Evolutionary conservation across 2,888 invertebrate genomes (phyloP), one percentile per base, ranked within the genome.

Genomic region (Nemoura dubitans): DNA sequence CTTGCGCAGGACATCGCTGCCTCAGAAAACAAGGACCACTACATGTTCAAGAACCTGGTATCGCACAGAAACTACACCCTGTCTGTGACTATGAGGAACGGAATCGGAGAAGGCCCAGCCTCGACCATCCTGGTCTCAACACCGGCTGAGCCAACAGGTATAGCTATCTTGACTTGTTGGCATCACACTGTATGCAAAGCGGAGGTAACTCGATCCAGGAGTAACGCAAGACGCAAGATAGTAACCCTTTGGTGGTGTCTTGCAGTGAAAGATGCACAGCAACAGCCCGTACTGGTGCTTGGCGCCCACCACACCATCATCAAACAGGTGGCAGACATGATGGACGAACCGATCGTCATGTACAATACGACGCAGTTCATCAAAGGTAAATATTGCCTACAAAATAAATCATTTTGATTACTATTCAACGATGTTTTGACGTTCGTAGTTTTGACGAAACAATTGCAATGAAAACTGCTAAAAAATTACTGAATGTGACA

Each of bases 11-110:
- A 96, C 90, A 95, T 96, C 91, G 94, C 95, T 88, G 95, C 95
- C 2, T 93, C 94, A 26, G 94, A 95, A 90, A 95, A 95, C 89
- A 94, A 93, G 0, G 91, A 94, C 87, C 95, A 95, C 91, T 96
- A 96, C 91, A 95, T 96, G 94, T 95, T 96, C 89, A 95, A 95
- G 92, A 95, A 96, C 90, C 92, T 97, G 88, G 92, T 93, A 85
- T 94, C 97, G 0, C 93, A 94, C 29, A 94, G 94, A 28, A 95
- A 95, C 89, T 98, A 97, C 90, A 94, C 94, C 6, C 93, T 97
- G n/a, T 94, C 95, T 21, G 93, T 97, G 28, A 94, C 95, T 0
- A 97, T 97, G 95, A 93, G 95, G 88, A 97, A 97, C 90, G 94
- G 94, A 0, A 94, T 95, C 42, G 97, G 97, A 0, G 95, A 95